Conservation (phyloP, 2,888 invertebrate species). For the Uloborus plumipes region DNA sequence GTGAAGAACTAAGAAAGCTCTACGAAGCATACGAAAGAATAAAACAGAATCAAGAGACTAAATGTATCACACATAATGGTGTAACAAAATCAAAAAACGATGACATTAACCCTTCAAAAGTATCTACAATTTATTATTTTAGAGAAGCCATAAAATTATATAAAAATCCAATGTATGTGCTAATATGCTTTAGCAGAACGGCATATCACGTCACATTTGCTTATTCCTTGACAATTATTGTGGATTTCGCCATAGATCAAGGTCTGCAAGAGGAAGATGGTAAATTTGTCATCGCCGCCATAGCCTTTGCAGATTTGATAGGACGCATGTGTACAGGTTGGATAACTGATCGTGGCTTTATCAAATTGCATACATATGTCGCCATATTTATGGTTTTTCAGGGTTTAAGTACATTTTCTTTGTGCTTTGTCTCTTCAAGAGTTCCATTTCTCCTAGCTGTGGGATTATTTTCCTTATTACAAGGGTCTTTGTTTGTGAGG, state of each 20-base stretch:
- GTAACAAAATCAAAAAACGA: too few species aligned
- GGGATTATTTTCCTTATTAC: background rate
- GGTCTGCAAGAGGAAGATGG: background rate
- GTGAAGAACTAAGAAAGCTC: too few species aligned
- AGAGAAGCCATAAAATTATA: background rate
- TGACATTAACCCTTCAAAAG: too few species aligned
- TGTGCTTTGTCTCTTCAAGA: background rate
- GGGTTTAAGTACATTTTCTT: background rate
- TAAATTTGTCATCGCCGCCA: background rate
- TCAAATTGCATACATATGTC: background rate
- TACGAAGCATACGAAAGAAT: too few species aligned
- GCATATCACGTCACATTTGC: background rate
- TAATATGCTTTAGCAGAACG: background rate
- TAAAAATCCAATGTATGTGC: background rate
- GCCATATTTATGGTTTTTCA: background rate
- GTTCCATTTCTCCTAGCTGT: background rate
- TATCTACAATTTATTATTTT: too few species aligned
- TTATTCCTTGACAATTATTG: background rate
- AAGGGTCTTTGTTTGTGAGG: slow-evolving; percentile 6
- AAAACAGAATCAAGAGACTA: too few species aligned
- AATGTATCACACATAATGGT: too few species aligned
- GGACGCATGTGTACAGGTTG: slow-evolving; percentile 2
- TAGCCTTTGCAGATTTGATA: slow-evolving; percentile 1
- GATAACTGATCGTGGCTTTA: background rate
- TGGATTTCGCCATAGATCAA: slow-evolving; percentile 1